Conservation (phyloP, 2,888 invertebrate genomes). For the Amiota minor region DNA sequence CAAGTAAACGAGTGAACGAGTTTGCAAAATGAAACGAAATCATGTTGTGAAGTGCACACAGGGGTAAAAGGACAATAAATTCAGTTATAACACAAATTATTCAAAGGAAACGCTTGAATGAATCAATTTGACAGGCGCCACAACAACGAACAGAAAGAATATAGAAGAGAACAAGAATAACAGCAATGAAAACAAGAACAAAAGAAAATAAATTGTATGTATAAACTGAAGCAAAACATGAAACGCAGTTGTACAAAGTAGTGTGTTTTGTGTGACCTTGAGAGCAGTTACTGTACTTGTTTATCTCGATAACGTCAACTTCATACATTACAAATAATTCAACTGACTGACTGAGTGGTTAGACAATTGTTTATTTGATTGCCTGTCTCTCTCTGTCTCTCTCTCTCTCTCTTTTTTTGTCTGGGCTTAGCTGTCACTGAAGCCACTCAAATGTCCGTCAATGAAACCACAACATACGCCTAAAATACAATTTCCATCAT, state of each 20-base stretch:
- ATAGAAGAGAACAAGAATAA: slow-evolving; percentile 2
- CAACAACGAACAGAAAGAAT: not conserved
- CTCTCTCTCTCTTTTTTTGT: no score
- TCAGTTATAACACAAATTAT: slow-evolving; percentile 59
- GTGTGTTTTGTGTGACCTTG: slow-evolving; percentile 44
- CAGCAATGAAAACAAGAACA: slow-evolving; percentile 35
- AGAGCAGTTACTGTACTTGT: slow-evolving; percentile 44
- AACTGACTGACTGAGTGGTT: no score
- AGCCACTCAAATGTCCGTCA: not conserved
- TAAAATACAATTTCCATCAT: slow-evolving; percentile 15
- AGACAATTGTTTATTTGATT: slow-evolving; percentile 2
- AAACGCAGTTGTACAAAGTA: not conserved
- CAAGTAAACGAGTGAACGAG: not conserved
- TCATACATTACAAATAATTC: no score
- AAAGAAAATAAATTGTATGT: slow-evolving; percentile 7
- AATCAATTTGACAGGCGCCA: slow-evolving; percentile 46
- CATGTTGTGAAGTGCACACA: not conserved
- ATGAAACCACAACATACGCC: not conserved
- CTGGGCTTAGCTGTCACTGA: slow-evolving; percentile 28
- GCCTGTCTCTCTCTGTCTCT: no score
- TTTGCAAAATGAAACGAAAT: not conserved
- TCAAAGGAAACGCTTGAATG: slow-evolving; percentile 57
- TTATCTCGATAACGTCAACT: not conserved
- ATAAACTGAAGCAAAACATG: slow-evolving; percentile 2
- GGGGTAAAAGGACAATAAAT: slow-evolving; percentile 51